phyloP scores from a whole-genome alignment of 1,140 invertebrate genomes.

The Drosophila repletoides region DNA sequence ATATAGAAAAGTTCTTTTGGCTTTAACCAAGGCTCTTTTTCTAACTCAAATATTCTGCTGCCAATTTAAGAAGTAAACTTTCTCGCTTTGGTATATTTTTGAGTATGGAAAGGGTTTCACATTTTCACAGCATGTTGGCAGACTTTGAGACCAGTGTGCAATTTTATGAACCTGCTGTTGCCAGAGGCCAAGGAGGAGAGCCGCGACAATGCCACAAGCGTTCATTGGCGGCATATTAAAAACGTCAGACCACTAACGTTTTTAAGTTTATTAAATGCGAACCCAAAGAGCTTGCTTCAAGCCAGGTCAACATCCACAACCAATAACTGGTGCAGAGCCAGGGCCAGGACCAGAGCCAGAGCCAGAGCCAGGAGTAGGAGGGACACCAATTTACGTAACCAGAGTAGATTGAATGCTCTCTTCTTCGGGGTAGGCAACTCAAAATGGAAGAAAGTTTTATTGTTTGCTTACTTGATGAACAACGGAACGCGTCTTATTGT shows the following conservation, averaged over 20 bases:
- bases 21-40: no score
- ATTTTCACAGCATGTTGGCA: background rate
- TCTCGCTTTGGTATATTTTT: background rate
- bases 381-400: conserved; percentile 78
- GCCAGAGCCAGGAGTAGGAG: conserved; percentile 36
- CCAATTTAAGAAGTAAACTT: no score
- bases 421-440: conserved; percentile 3
- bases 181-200: conserved; percentile 1
- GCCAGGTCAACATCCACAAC: background rate
- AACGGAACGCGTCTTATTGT: conserved; percentile 50
- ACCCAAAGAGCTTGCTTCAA: conserved; percentile 7
- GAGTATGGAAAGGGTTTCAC: background rate
- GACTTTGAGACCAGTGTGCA: conserved; percentile 4
- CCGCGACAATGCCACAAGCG: conserved; percentile 23
- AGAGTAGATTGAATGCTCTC: conserved; percentile 42
- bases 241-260: conserved; percentile 53
- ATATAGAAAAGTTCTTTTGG: no score
- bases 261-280: conserved; percentile 62
- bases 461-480: conserved; percentile 78
- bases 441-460: conserved; percentile 54
- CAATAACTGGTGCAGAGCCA: conserved; percentile 8
- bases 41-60: no score
- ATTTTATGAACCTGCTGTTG: background rate
- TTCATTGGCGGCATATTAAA: conserved; percentile 46
- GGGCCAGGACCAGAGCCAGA: conserved; percentile 40